Conservation (phyloP, 1,140 invertebrate genomes). For the Drosophila eugracilis region DNA sequence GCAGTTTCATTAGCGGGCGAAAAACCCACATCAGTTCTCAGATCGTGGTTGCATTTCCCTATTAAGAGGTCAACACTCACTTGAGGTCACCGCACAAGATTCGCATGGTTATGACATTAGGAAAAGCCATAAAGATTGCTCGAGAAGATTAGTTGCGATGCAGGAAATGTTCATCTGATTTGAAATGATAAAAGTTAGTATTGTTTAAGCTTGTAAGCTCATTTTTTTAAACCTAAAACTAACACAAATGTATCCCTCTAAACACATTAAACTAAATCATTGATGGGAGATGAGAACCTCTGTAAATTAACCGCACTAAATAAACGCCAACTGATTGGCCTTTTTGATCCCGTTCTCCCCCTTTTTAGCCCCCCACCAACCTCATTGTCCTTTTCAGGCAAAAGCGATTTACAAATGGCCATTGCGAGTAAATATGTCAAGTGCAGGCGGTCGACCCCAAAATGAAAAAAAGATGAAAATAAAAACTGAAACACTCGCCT, state of each 20-base stretch:
- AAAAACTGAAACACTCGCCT: conserved; percentile 9
- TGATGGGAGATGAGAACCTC: no score
- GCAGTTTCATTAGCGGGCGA: not conserved
- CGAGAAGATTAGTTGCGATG: not conserved
- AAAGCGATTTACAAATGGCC: conserved; percentile 68
- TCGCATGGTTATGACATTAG: not conserved
- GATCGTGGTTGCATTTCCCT: not conserved
- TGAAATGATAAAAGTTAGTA: no score
- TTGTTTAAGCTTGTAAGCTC: no score
- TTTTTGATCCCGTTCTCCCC: not conserved
- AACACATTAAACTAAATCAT: not conserved
- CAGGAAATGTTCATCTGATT: no score
- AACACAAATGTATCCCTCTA: no score
- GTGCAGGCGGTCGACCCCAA: conserved; percentile 63
- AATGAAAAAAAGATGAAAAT: conserved; percentile 4
- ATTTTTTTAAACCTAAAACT: no score
- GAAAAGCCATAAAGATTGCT: not conserved
- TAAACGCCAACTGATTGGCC: conserved; percentile 5
- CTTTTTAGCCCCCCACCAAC: not conserved
- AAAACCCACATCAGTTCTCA: conserved; percentile 1
- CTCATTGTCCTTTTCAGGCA: not conserved
- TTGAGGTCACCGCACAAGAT: not conserved
- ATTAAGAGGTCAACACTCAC: not conserved
- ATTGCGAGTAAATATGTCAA: conserved; percentile 83
- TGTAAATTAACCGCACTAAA: not conserved